A percentile compares a stretch with the other conserved stretches of the same genome.
These are phyloP conservation scores for Disparrhopalites patrizii DNA, from an alignment of 2,888 invertebrate species.

Conservation along the genomic window DNA sequence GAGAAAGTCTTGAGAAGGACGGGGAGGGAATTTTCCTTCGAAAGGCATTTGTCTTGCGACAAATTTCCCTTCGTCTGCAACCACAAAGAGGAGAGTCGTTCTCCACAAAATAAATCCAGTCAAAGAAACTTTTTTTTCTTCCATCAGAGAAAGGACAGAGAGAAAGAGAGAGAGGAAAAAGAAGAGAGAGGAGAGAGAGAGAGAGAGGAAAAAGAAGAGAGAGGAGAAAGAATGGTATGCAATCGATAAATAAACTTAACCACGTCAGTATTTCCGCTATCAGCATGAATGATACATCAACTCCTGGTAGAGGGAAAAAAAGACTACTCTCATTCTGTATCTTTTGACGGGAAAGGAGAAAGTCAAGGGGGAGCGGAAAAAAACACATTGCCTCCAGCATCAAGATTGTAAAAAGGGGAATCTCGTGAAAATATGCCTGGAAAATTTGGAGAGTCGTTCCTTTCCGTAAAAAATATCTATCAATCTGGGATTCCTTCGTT, in stretches of 20 bases:
- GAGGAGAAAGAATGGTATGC: slow-evolving; percentile 19
- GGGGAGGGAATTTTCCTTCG: slow-evolving; percentile 2
- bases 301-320: too few species aligned
- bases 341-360: too few species aligned
- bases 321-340: too few species aligned
- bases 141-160: background rate
- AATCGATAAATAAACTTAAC: slow-evolving; percentile 30
- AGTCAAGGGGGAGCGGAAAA: too few species aligned
- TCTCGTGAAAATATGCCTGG: too few species aligned
- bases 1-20: background rate
- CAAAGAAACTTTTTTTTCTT: slow-evolving; percentile 20
- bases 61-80: too few species aligned
- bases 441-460: too few species aligned
- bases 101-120: slow-evolving; percentile 19
- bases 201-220: background rate
- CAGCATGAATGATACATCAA: slow-evolving; percentile 34
- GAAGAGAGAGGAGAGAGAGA: slow-evolving; percentile 14
- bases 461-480: too few species aligned
- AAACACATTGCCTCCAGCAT: too few species aligned
- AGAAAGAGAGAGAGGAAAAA: background rate
- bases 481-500: too few species aligned
- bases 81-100: background rate
- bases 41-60: too few species aligned
- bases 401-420: too few species aligned
- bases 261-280: slow-evolving; percentile 28